Percentiles rank a stretch among this genome's conserved stretches.
Evolutionary conservation across 2,113 vertebrate genomes (phyloP).

Genomic region (Empidonax traillii): DNA sequence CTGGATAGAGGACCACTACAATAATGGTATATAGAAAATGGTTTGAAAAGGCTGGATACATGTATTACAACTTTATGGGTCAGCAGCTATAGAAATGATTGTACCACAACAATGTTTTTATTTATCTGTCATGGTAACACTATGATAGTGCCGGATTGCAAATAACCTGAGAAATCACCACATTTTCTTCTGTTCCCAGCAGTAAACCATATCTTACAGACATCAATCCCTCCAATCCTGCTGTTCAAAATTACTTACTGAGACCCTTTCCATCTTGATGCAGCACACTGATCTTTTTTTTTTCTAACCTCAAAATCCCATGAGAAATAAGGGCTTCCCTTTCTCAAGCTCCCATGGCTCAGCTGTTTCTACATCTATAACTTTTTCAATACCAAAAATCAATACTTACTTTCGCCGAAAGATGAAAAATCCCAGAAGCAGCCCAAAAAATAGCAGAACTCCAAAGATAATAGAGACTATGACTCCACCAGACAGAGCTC

Average conservation of each 20-base stretch:
- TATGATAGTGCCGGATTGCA: background rate
- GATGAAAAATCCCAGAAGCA: conserved; percentile 61
- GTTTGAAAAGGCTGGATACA: background rate
- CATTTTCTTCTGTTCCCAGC: background rate
- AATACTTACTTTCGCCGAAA: conserved; percentile 66
- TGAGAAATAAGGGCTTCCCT: background rate
- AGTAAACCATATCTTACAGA: background rate
- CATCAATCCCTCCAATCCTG: background rate
- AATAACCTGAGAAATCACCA: background rate
- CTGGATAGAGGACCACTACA: background rate
- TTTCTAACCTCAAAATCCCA: background rate
- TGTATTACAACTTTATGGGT: background rate
- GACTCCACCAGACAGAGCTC: conserved; percentile 69
- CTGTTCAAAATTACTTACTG: background rate
- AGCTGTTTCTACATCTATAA: background rate
- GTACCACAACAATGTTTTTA: background rate
- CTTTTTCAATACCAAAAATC: background rate
- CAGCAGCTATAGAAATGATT: background rate
- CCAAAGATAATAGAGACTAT: conserved; percentile 71
- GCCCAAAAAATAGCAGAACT: conserved; percentile 61
- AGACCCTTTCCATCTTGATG: background rate
- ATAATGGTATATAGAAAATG: background rate
- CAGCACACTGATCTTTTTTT: background rate
- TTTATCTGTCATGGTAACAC: background rate
- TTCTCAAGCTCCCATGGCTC: background rate